Conservation (phyloP, 1,140 invertebrate species). For the Drosophila quadrilineata region DNA sequence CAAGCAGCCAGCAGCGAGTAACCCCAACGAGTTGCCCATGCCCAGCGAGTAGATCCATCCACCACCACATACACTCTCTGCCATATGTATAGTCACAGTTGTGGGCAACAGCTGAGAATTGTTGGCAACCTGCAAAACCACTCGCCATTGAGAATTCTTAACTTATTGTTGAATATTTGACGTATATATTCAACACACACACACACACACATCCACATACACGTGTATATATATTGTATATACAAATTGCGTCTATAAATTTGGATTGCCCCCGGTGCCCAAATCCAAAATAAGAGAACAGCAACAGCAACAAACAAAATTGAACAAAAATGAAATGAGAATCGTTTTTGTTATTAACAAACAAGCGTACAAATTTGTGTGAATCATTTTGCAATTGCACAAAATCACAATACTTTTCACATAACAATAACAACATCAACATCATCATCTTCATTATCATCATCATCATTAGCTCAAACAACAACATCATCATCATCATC, state of each 20-base stretch:
- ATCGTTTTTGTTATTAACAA: constrained; percentile 47
- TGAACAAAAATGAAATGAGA: constrained; percentile 51
- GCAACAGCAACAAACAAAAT: no score
- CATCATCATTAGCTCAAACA: constrained; percentile 9
- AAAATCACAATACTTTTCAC: constrained; percentile 39
- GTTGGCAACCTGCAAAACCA: constrained; percentile 28
- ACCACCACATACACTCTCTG: no score
- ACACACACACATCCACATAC: constrained; percentile 8
- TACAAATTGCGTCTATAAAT: constrained; percentile 49
- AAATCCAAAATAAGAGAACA: no score
- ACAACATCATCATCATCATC: not conserved
- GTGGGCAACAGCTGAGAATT: constrained; percentile 46
- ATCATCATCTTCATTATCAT: constrained; percentile 30
- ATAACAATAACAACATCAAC: no score
- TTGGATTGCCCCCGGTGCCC: constrained; percentile 43
- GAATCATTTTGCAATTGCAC: constrained; percentile 46
- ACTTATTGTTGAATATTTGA: constrained; percentile 44
- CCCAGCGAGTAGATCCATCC: not conserved
- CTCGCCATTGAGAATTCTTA: constrained; percentile 62
- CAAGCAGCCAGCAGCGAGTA: constrained; percentile 10
- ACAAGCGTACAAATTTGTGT: constrained; percentile 17
- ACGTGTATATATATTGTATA: not conserved
- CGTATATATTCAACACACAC: constrained; percentile 39
- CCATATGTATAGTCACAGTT: no score
- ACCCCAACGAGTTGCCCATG: not conserved